Evolutionary conservation across 2,797 vertebrate genomes (phyloP).

Genomic region (Coracias cyanogaster): DNA sequence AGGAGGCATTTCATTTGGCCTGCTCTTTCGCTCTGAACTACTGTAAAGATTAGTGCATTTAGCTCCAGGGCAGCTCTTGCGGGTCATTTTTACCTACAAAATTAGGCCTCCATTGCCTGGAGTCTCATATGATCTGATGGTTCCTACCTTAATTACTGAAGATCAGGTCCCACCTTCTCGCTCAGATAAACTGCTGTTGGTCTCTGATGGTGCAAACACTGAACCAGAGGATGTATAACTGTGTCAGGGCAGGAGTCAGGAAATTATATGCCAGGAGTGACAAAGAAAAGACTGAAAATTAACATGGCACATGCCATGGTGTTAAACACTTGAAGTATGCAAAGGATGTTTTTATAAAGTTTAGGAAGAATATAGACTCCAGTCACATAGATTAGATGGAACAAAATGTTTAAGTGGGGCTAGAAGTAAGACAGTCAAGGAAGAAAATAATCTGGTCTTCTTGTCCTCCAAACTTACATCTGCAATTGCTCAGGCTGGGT

Average conservation of each 20-base stretch:
- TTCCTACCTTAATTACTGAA: background rate
- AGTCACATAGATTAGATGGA: background rate
- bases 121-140: background rate
- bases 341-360: background rate
- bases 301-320: background rate
- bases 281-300: constrained; percentile 22
- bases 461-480: background rate
- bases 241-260: constrained; percentile 18
- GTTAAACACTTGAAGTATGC: background rate
- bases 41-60: background rate
- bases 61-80: background rate
- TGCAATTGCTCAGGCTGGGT: background rate
- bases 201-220: background rate
- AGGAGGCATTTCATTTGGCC: background rate
- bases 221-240: constrained; percentile 46
- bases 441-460: background rate
- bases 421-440: background rate
- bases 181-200: background rate
- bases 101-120: background rate
- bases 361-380: background rate
- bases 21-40: background rate
- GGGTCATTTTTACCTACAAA: background rate
- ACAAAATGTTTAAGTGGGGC: background rate
- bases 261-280: constrained; percentile 35
- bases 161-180: background rate